A percentile compares a stretch with the other conserved stretches of the same genome.
These are phyloP conservation scores for Gastrophysa polygoni DNA, from an alignment of 2,888 invertebrate genomes.

Conservation along the genomic window DNA sequence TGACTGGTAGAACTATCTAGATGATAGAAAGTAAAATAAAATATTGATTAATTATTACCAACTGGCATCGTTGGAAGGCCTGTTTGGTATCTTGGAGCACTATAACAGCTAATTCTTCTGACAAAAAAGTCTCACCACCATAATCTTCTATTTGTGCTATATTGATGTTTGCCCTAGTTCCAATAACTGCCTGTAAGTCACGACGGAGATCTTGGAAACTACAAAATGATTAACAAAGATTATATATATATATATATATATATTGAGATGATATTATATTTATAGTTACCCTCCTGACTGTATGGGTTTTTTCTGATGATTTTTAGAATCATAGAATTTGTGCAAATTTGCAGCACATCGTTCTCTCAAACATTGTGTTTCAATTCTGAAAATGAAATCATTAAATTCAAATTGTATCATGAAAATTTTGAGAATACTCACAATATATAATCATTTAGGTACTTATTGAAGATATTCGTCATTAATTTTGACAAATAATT, in stretches of 20 bases:
- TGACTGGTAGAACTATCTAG: too few species aligned
- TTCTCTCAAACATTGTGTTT: constrained; percentile 78
- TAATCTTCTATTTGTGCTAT: constrained; percentile 95
- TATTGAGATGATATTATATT: neutral
- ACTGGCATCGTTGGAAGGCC: constrained; percentile 86
- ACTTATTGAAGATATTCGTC: constrained; percentile 79
- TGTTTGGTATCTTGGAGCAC: constrained; percentile 89
- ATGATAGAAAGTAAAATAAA: too few species aligned
- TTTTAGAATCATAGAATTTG: constrained; percentile 89
- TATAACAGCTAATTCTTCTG: constrained; percentile 91
- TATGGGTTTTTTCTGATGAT: constrained; percentile 93
- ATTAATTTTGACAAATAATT: constrained; percentile 79
- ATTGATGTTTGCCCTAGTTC: constrained; percentile 89
- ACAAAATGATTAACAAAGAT: constrained; percentile 20
- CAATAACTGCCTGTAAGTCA: constrained; percentile 92
- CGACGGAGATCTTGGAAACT: constrained; percentile 91
- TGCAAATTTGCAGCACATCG: constrained; percentile 77
- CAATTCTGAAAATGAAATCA: constrained; percentile 61
- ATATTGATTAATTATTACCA: constrained; percentile 59
- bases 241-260: neutral
- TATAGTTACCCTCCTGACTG: constrained; percentile 78
- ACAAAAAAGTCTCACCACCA: constrained; percentile 95
- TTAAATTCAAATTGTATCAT: constrained; percentile 14
- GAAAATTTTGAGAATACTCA: constrained; percentile 50
- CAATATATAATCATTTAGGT: constrained; percentile 79